phyloP scores from a whole-genome alignment of 2,888 invertebrate genomes.

The Temnothorax ravouxi region DNA sequence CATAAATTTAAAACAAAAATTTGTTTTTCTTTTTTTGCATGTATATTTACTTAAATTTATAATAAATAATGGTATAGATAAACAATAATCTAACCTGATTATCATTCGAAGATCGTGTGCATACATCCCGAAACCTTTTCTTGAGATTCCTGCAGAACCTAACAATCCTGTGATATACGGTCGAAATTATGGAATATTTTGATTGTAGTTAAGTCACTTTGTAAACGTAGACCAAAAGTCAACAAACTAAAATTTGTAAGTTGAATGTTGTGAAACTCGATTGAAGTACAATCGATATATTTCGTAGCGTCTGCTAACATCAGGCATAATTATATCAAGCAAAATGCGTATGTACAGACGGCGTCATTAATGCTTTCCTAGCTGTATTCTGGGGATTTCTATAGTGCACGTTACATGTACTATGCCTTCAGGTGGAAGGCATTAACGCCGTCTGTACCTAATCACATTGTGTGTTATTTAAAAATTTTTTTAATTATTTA shows the following conservation, averaged over 20 bases:
- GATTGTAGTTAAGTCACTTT: slow-evolving; percentile 25
- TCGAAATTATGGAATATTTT: slow-evolving; percentile 61
- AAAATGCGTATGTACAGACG: too few species aligned
- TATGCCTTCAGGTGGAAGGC: too few species aligned
- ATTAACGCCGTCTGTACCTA: too few species aligned
- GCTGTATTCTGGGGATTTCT: too few species aligned
- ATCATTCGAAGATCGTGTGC: neutral
- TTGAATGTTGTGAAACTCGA: slow-evolving; percentile 44
- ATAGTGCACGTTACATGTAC: too few species aligned
- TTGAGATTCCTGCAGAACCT: slow-evolving; percentile 54
- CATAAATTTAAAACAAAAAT: neutral
- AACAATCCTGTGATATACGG: slow-evolving; percentile 41
- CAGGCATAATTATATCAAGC: neutral
- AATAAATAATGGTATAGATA: neutral
- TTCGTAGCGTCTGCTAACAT: neutral
- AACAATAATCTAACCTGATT: slow-evolving; percentile 60
- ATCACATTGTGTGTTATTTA: neutral
- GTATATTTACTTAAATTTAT: neutral
- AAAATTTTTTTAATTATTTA: neutral
- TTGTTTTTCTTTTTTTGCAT: neutral
- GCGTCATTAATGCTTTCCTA: too few species aligned
- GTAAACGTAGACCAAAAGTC: neutral
- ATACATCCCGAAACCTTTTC: slow-evolving; percentile 16
- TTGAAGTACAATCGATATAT: slow-evolving; percentile 33
- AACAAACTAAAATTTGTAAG: slow-evolving; percentile 60